These are phyloP conservation scores for Cepaea nemoralis DNA, from an alignment of 1,140 invertebrate species.

Conservation along the genomic window DNA sequence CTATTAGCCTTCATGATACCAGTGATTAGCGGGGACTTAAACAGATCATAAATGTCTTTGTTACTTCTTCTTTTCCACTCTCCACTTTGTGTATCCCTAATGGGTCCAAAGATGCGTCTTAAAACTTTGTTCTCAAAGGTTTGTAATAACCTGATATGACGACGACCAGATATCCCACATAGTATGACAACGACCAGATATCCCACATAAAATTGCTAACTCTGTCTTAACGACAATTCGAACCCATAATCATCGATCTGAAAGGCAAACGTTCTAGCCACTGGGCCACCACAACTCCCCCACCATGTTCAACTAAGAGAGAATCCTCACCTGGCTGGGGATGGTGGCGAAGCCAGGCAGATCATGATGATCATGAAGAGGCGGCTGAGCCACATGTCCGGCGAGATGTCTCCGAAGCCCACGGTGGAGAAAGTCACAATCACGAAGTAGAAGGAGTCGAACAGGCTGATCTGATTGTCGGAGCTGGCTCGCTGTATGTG, in stretches of 20 bases:
- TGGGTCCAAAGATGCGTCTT: too few relatives aligned
- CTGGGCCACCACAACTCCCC: background rate
- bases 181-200: background rate
- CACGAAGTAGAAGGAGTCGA: slow-evolving; percentile 95
- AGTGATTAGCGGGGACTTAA: too few relatives aligned
- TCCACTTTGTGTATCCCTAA: too few relatives aligned
- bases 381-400: slow-evolving; percentile 96
- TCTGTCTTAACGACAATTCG: background rate
- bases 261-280: background rate
- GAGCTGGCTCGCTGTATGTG: slow-evolving; percentile 90
- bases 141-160: background rate
- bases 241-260: background rate
- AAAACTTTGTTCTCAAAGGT: too few relatives aligned
- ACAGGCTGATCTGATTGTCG: slow-evolving; percentile 90
- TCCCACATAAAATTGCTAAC: background rate
- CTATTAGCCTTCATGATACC: too few relatives aligned
- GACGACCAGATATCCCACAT: background rate
- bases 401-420: slow-evolving; percentile 84
- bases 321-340: slow-evolving; percentile 84
- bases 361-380: slow-evolving; percentile 96
- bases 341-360: slow-evolving; percentile 92
- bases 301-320: background rate
- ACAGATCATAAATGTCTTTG: too few relatives aligned
- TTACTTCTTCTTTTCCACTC: too few relatives aligned
- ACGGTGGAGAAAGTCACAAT: slow-evolving; percentile 97